phyloP scores from a whole-genome alignment of 2,113 vertebrate genomes.

The Chlorodrepanis virens region DNA sequence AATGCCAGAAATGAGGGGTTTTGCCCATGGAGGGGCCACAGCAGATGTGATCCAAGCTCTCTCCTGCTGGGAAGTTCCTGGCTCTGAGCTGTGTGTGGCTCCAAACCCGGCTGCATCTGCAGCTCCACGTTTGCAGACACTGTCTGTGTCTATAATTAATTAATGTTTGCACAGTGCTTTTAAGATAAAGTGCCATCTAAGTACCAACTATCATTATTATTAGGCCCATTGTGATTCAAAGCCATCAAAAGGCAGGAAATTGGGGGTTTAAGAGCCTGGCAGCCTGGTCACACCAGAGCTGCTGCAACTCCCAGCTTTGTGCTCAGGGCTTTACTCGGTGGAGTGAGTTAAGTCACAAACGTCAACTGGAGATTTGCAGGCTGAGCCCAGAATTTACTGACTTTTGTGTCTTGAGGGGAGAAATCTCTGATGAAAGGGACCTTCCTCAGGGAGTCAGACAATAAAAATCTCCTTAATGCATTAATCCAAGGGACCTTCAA shows the following conservation, averaged over 20 bases:
- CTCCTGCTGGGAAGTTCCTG: background rate
- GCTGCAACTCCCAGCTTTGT: background rate
- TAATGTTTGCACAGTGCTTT: slow-evolving; percentile 49
- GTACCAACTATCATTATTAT: slow-evolving; percentile 36
- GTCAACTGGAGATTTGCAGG: background rate
- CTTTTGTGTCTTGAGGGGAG: background rate
- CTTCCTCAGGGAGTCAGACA: background rate
- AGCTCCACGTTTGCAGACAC: background rate
- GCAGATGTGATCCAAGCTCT: background rate
- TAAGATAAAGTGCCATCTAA: slow-evolving; percentile 49
- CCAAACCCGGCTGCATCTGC: background rate
- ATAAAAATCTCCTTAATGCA: background rate
- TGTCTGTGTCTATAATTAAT: slow-evolving; percentile 48
- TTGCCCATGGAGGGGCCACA: background rate
- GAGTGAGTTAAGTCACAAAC: background rate
- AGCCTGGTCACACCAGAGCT: background rate
- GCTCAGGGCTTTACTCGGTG: background rate
- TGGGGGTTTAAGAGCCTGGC: slow-evolving; percentile 31
- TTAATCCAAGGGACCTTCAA: background rate
- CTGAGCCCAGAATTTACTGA: background rate
- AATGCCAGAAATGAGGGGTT: background rate
- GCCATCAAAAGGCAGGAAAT: slow-evolving; percentile 47
- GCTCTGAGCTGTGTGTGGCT: background rate
- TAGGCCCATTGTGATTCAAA: slow-evolving; percentile 18
- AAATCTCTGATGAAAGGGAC: background rate